These are phyloP conservation scores for Pygocentrus nattereri DNA, from an alignment of 2,797 vertebrate species.

Conservation along the genomic window DNA sequence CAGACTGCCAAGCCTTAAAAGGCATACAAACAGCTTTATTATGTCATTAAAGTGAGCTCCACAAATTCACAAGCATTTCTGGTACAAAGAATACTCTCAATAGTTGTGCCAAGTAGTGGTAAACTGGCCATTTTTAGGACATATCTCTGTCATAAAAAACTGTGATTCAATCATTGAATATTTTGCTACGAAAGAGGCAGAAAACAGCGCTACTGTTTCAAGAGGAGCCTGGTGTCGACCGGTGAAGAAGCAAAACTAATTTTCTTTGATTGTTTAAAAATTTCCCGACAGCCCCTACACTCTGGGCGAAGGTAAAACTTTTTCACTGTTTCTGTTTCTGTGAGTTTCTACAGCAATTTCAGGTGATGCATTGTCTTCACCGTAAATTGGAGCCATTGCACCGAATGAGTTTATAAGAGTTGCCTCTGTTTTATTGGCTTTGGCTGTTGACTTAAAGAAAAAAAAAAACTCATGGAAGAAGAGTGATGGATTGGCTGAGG, in stretches of 20 bases:
- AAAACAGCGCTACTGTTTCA: background rate
- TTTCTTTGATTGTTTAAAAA: background rate
- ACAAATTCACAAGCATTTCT: background rate
- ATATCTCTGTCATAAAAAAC: background rate
- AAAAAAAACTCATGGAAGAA: background rate
- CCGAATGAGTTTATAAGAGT: background rate
- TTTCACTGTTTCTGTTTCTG: background rate
- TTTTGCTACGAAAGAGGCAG: background rate
- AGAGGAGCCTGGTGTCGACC: too few relatives aligned
- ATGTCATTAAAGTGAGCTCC: background rate
- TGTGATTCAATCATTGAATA: background rate
- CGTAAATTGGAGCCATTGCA: background rate
- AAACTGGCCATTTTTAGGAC: too few relatives aligned
- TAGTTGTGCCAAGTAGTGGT: background rate
- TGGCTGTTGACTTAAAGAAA: slow-evolving; percentile 9
- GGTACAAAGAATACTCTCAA: too few relatives aligned
- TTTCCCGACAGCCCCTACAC: background rate
- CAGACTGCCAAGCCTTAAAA: slow-evolving; percentile 1
- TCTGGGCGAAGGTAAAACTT: background rate
- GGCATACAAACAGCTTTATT: background rate
- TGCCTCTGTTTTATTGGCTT: background rate
- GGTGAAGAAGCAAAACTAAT: background rate
- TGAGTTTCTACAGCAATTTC: background rate
- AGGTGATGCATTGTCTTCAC: background rate
- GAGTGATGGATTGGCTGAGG: background rate